Percentiles rank a stretch among this genome's conserved stretches.
Conservation (phyloP, 1,140 invertebrate genomes). For the Brachionus angularis region DNA sequence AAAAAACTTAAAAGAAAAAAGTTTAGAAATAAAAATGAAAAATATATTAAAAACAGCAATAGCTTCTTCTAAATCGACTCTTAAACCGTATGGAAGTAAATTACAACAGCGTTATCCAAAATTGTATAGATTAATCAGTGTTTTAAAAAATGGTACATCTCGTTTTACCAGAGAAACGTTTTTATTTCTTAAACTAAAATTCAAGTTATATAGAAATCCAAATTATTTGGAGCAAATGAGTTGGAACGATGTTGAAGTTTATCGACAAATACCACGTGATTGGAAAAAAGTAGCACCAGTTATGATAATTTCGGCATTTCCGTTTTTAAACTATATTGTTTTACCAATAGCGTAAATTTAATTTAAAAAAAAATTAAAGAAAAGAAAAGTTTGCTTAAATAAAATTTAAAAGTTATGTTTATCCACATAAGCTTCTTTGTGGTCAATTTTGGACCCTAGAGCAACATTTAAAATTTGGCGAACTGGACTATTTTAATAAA, state of each 20-base stretch:
- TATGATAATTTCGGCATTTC: slow-evolving; percentile 23
- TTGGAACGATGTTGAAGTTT: slow-evolving; percentile 37
- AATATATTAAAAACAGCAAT: not conserved
- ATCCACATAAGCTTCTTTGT: slow-evolving; percentile 16
- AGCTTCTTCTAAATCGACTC: not conserved
- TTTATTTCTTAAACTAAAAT: slow-evolving; percentile 15
- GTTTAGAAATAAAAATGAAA: too few species aligned
- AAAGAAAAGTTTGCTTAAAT: too few species aligned
- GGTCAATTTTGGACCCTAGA: slow-evolving; percentile 37
- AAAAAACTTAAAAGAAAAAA: too few species aligned
- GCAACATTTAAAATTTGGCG: slow-evolving; percentile 23
- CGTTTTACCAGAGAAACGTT: slow-evolving; percentile 25
- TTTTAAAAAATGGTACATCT: slow-evolving; percentile 12
- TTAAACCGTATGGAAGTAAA: slow-evolving; percentile 14
- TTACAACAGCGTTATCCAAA: slow-evolving; percentile 29
- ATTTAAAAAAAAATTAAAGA: too few species aligned
- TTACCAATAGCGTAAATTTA: slow-evolving; percentile 38
- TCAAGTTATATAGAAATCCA: slow-evolving; percentile 3
- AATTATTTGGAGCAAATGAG: not conserved
- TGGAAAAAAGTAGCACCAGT: slow-evolving; percentile 39
- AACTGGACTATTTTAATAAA: slow-evolving; percentile 19
- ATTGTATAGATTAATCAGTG: not conserved
- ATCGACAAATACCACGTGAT: slow-evolving; percentile 29
- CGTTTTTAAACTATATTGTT: slow-evolving; percentile 36
- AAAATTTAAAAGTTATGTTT: slow-evolving; percentile 34